These are phyloP conservation scores for Vesta saturnalis DNA, from an alignment of 2,888 invertebrate species.

Conservation along the genomic window DNA sequence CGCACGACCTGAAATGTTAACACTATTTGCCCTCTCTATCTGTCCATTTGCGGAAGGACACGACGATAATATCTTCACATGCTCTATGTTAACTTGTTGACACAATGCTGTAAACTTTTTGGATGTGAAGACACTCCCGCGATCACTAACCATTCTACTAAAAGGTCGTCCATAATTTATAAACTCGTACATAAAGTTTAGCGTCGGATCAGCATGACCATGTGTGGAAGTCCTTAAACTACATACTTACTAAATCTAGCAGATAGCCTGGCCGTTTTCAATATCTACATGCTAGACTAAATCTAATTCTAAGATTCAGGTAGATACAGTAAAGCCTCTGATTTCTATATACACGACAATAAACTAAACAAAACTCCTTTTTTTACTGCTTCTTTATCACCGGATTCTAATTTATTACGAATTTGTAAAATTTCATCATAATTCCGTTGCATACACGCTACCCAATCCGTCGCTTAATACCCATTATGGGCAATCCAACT, in stretches of 20 bases:
- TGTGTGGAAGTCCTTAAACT: slow-evolving; percentile 16
- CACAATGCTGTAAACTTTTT: slow-evolving; percentile 20
- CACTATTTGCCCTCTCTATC: background rate
- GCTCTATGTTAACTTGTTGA: slow-evolving; percentile 24
- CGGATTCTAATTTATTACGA: background rate
- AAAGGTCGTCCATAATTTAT: slow-evolving; percentile 26
- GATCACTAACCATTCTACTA: slow-evolving; percentile 28
- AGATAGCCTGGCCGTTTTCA: slow-evolving; percentile 47
- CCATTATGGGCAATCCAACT: slow-evolving; percentile 30
- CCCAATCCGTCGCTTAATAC: slow-evolving; percentile 29
- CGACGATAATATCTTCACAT: slow-evolving; percentile 33
- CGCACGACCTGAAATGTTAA: background rate
- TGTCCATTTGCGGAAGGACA: background rate
- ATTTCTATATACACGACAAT: background rate
- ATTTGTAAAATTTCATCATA: background rate
- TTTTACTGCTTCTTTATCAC: background rate
- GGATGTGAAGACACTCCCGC: slow-evolving; percentile 28
- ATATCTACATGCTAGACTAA: too few relatives aligned
- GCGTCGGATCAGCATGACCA: slow-evolving; percentile 1
- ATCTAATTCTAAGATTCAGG: background rate
- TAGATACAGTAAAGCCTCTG: too few relatives aligned
- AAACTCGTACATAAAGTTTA: slow-evolving; percentile 23
- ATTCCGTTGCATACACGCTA: background rate
- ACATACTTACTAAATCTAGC: slow-evolving; percentile 45
- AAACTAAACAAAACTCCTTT: background rate